Base-by-base conservation (phyloP, 2,888 invertebrate genomes). In the Lepidocyrtoides sp. region DNA sequence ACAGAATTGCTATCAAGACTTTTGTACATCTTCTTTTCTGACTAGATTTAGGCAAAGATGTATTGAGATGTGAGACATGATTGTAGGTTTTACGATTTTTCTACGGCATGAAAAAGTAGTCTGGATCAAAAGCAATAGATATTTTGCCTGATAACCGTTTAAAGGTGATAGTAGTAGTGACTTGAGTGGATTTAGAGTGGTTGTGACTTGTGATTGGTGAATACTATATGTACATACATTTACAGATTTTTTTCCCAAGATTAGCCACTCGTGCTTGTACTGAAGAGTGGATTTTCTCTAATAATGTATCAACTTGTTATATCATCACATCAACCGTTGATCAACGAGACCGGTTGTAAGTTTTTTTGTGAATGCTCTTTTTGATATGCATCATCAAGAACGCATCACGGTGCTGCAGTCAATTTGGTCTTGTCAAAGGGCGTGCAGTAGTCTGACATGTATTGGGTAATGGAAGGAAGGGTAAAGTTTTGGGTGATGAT, bases 311-410 rank as follows among this genome's bases (percentile, higher is more conserved):
- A 29, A 29, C n/a, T 17, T 32, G 69, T 63, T 63, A 63, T 23
- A 29, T 69, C 36, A 36, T 36, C 69, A 8, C 69, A 36, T 36
- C 32, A 63, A 17, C 29, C 7, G 2, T 36, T 36, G 36, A 57
- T 17, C 5, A 69, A 44, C 23, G 23, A 41, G 20, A 12, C n/a
- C 51, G 48, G 48, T 75, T 51, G 41, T 26, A 75, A 75, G 48
- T 75, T 75, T 36, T 66, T 75, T 75, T 48, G 44, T 51, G 72
- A 44, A 20, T n/a, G 32, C 66, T 63, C 79, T 66, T 66, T 77
- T 89, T 63, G 72, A 84, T 77, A 90, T 90, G 90, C 84, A 84
- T 90, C 90, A 90, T 90, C 84, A 90, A 90, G 69, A 79, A 69
- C 77, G 54, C 79, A 85, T 84, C 79, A 77, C 79, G 83, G 66